A percentile compares a stretch with the other conserved stretches of the same genome.
phyloP scores from a whole-genome alignment of 2,113 vertebrate species.

The Macaca mulatta region DNA sequence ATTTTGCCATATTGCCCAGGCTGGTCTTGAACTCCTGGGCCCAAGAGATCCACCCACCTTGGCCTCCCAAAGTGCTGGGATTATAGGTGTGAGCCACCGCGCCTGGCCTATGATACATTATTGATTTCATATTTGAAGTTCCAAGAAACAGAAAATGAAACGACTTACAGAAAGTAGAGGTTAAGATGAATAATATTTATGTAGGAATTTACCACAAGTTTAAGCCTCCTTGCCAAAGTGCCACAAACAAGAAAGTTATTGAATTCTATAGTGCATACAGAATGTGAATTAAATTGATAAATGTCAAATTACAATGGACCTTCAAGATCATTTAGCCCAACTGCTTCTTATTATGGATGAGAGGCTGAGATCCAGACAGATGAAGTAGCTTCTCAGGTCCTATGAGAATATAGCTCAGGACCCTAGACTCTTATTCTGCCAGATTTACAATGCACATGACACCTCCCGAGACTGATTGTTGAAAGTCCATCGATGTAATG shows the following conservation, averaged over 20 bases:
- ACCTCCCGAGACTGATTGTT: neutral
- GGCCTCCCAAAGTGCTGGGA: too few species aligned
- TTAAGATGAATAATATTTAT: neutral
- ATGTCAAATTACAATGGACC: neutral
- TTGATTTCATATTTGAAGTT: constrained; percentile 22
- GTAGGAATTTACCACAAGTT: neutral
- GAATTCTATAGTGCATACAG: neutral
- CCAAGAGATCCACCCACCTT: too few species aligned
- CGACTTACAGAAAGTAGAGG: neutral
- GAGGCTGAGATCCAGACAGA: neutral
- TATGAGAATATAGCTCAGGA: neutral
- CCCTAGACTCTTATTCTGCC: neutral
- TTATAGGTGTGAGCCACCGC: too few species aligned
- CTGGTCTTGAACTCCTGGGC: too few species aligned
- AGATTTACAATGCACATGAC: neutral
- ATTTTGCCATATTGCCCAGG: too few species aligned
- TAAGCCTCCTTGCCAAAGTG: neutral
- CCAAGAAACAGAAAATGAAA: constrained; percentile 20
- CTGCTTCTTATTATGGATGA: neutral
- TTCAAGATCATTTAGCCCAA: neutral
- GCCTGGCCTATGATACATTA: neutral
- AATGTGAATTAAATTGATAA: neutral
- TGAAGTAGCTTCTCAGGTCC: neutral
- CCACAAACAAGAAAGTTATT: neutral
- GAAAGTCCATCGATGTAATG: neutral